These are phyloP conservation scores for Choloepus didactylus DNA, from an alignment of 2,797 vertebrate genomes.

Conservation along the genomic window DNA sequence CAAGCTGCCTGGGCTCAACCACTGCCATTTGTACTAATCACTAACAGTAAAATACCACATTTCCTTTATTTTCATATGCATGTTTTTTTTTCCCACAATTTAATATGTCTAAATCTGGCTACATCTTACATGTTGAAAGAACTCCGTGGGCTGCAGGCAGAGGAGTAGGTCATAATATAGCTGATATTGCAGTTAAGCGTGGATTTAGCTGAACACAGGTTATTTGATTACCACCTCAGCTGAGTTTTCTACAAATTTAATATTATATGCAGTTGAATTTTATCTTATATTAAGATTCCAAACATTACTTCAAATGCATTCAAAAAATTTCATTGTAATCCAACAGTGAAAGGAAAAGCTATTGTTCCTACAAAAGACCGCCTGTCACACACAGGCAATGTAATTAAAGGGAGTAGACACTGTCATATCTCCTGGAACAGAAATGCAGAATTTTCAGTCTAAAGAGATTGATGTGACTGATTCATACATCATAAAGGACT, in stretches of 20 bases:
- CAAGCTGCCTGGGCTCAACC: not conserved
- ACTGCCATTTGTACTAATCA: not conserved
- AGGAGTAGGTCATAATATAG: not conserved
- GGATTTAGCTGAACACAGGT: not conserved
- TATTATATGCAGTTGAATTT: constrained; percentile 50
- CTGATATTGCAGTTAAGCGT: not conserved
- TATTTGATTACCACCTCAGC: not conserved
- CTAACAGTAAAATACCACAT: not conserved
- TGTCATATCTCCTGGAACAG: constrained; percentile 39
- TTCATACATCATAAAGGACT: not conserved
- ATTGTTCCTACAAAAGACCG: not conserved
- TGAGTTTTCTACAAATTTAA: constrained; percentile 45
- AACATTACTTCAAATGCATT: constrained; percentile 59
- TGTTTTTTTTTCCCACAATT: not conserved
- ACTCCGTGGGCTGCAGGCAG: not conserved
- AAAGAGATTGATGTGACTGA: not conserved
- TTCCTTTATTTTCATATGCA: not conserved
- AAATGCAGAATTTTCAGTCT: constrained; percentile 46
- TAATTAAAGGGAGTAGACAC: constrained; percentile 56
- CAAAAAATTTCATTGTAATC: constrained; percentile 5
- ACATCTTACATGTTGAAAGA: constrained; percentile 32
- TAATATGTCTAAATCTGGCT: not conserved
- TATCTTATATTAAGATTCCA: constrained; percentile 30
- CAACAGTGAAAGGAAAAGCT: constrained; percentile 48
- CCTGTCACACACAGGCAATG: not conserved